Evolutionary conservation across 2,113 vertebrate genomes (phyloP).

Genomic region (Seriola dumerili): DNA sequence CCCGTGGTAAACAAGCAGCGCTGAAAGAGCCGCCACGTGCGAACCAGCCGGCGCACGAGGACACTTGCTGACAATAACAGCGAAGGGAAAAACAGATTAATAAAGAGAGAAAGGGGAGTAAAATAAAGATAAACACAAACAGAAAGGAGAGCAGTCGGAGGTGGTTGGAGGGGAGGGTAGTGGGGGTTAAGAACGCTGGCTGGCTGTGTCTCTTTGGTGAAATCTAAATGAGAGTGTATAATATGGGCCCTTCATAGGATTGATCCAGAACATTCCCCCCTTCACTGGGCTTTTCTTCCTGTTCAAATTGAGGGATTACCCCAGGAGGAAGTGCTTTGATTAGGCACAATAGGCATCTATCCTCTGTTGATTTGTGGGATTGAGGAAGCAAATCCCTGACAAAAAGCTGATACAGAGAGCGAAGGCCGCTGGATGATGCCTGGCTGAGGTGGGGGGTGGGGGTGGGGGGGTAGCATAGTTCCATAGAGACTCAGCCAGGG

Average conservation of each 20-base stretch:
- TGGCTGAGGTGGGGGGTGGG: constrained; percentile 4
- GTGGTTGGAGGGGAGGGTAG: constrained; percentile 40
- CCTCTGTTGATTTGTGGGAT: constrained; percentile 87
- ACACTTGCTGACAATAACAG: constrained; percentile 60
- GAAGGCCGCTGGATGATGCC: constrained; percentile 70
- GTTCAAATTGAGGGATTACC: constrained; percentile 85
- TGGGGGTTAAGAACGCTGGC: constrained; percentile 55
- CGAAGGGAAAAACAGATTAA: constrained; percentile 71
- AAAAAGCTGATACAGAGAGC: constrained; percentile 79
- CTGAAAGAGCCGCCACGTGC: constrained; percentile 69
- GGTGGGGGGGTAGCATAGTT: constrained; percentile 15
- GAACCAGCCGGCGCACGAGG: constrained; percentile 60
- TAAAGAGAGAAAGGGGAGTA: constrained; percentile 64
- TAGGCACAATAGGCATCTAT: constrained; percentile 86
- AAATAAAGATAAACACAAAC: constrained; percentile 81
- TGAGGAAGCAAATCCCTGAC: constrained; percentile 83
- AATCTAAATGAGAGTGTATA: constrained; percentile 82
- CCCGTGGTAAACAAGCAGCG: constrained; percentile 62
- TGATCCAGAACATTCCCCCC: constrained; percentile 81
- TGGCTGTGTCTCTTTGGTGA: constrained; percentile 75
- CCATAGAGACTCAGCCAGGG: constrained; percentile 48
- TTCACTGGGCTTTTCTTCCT: constrained; percentile 84
- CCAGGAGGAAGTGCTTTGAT: constrained; percentile 86
- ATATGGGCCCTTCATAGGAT: constrained; percentile 81
- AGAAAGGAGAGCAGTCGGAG: constrained; percentile 63